Evolutionary conservation across 2,888 invertebrate species (phyloP).

Genomic region (Watsonalla cultraria): DNA sequence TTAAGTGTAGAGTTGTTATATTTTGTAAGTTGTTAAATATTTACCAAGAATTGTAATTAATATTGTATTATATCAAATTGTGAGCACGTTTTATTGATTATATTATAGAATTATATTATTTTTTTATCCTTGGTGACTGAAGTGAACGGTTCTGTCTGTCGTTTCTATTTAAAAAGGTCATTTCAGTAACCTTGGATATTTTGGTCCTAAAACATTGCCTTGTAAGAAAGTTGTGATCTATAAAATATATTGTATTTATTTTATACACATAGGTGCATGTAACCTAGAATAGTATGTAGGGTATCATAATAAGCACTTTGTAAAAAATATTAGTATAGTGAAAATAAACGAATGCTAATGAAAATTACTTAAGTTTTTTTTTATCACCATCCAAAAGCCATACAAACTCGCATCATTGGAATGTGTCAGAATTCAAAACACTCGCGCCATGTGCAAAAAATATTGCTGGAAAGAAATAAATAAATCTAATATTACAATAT

Average conservation of each 20-base stretch:
- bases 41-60: neutral
- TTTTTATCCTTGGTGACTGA: neutral
- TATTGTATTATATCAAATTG: conserved; percentile 19
- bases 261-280: conserved; percentile 26
- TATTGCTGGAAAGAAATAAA: too few species aligned
- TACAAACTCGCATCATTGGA: too few species aligned
- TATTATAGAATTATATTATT: conserved; percentile 4
- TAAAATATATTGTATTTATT: conserved; percentile 52
- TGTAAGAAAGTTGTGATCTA: conserved; percentile 55
- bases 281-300: conserved; percentile 23
- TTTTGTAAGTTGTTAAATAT: conserved; percentile 29
- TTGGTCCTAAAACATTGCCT: conserved; percentile 39
- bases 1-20: conserved; percentile 22
- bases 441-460: too few species aligned
- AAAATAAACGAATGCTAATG: conserved; percentile 55
- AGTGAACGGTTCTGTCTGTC: neutral
- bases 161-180: neutral
- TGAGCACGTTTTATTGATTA: conserved; percentile 13
- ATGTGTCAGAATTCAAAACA: too few species aligned
- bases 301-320: conserved; percentile 40
- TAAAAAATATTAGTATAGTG: conserved; percentile 48
- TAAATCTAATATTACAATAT: too few species aligned
- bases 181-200: conserved; percentile 1
- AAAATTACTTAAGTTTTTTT: conserved; percentile 12
- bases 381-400: too few species aligned